Evolutionary conservation across 30 jellyfish, hydroid and myxozoan species (phyloP).

Genomic region (Aurelia aurita complex sp. Pacific): DNA sequence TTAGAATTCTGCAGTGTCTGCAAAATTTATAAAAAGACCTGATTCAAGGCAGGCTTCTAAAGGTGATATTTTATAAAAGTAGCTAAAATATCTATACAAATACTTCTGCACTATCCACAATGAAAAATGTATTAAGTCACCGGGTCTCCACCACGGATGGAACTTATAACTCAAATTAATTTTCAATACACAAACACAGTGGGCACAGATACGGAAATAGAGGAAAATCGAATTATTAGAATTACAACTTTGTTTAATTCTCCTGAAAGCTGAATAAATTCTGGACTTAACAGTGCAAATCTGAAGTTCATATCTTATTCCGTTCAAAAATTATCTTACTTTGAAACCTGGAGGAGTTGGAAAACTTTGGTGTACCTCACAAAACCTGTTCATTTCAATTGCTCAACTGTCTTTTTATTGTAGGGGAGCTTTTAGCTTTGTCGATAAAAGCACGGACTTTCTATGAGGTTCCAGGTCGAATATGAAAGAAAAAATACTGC

Average conservation of each 20-base stretch:
- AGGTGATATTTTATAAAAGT: not conserved
- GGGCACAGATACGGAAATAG: not conserved
- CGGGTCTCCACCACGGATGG: not conserved
- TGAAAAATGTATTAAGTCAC: not conserved
- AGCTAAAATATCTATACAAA: not conserved
- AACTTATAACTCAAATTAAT: not conserved
- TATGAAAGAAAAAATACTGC: too few relatives aligned
- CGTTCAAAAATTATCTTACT: not conserved
- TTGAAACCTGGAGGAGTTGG: conserved; percentile 3
- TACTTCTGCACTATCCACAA: not conserved
- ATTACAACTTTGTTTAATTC: not conserved
- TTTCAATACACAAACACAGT: not conserved
- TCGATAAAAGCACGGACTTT: not conserved
- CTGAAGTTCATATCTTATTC: not conserved
- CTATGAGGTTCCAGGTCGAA: not conserved
- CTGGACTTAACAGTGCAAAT: not conserved
- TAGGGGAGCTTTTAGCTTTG: not conserved
- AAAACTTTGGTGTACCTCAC: not conserved
- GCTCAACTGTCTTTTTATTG: not conserved
- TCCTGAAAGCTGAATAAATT: conserved; percentile 1
- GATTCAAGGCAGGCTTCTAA: not conserved
- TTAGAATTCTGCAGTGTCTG: not conserved
- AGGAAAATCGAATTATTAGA: not conserved
- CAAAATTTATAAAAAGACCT: not conserved
- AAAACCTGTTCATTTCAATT: not conserved